phyloP scores from a whole-genome alignment of 2,888 invertebrate genomes.

The Stictocephala bisonia region DNA sequence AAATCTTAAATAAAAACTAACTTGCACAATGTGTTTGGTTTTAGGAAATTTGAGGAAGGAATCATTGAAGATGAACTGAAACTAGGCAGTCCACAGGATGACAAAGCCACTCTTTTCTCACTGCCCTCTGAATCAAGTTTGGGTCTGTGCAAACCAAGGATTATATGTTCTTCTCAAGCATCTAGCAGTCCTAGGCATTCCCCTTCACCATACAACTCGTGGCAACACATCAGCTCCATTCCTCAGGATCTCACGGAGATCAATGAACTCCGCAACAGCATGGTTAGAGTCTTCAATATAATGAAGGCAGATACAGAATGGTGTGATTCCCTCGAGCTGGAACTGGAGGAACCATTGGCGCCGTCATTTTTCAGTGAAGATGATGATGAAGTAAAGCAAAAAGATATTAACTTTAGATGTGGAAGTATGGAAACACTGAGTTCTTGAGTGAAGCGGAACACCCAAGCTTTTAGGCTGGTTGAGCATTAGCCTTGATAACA shows the following conservation, averaged over 20 bases:
- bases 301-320: neutral
- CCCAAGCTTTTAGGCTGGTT: no score
- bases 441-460: slow-evolving; percentile 16
- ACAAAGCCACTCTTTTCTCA: no score
- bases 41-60: no score
- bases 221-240: slow-evolving; percentile 39
- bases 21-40: no score
- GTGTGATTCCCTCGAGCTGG: neutral
- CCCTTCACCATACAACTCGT: slow-evolving; percentile 40
- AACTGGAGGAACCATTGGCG: slow-evolving; percentile 10
- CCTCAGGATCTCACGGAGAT: neutral
- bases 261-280: neutral
- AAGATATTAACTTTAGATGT: neutral
- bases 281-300: neutral
- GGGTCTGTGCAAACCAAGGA: no score
- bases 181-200: slow-evolving; percentile 42
- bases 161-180: slow-evolving; percentile 32
- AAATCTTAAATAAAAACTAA: no score
- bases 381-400: neutral
- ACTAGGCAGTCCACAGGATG: no score
- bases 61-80: no score
- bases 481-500: no score
- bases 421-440: slow-evolving; percentile 3
- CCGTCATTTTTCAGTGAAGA: neutral
- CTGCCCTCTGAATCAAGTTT: no score